Evolutionary conservation across 2,113 vertebrate species (phyloP).

Genomic region (Eulemur rufifrons): DNA sequence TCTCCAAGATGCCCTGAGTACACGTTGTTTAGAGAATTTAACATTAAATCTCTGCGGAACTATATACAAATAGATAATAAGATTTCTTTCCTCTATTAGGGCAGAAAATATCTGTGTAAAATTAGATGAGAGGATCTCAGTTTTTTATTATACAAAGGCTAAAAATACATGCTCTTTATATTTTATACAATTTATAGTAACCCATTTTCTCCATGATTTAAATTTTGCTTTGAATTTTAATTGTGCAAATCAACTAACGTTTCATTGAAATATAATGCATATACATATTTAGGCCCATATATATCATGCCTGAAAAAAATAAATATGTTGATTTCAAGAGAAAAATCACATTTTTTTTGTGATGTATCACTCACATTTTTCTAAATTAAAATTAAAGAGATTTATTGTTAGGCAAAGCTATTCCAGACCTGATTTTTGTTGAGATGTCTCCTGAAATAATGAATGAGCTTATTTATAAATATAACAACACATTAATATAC

Average conservation of each 20-base stretch:
- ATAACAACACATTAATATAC: not conserved
- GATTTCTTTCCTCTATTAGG: not conserved
- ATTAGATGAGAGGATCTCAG: not conserved
- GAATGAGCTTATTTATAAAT: not conserved
- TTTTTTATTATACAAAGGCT: not conserved
- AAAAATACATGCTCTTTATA: not conserved
- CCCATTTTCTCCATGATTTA: not conserved
- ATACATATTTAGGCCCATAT: not conserved
- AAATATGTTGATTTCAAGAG: not conserved
- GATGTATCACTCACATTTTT: not conserved
- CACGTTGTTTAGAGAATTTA: not conserved
- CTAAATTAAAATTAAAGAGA: not conserved
- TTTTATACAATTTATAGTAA: not conserved
- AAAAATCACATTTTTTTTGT: not conserved
- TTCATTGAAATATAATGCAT: not conserved
- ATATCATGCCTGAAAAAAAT: not conserved
- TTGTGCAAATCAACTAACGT: not conserved
- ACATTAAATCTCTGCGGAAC: not conserved
- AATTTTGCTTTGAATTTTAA: conserved; percentile 9
- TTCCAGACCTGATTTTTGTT: not conserved
- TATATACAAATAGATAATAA: not conserved
- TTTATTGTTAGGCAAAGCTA: not conserved
- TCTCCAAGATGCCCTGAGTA: not conserved
- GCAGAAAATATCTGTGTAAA: not conserved
- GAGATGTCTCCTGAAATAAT: not conserved